A percentile compares a stretch with the other conserved stretches of the same genome.
Conservation (phyloP, 2,113 vertebrate species). For the Serinus canaria region DNA sequence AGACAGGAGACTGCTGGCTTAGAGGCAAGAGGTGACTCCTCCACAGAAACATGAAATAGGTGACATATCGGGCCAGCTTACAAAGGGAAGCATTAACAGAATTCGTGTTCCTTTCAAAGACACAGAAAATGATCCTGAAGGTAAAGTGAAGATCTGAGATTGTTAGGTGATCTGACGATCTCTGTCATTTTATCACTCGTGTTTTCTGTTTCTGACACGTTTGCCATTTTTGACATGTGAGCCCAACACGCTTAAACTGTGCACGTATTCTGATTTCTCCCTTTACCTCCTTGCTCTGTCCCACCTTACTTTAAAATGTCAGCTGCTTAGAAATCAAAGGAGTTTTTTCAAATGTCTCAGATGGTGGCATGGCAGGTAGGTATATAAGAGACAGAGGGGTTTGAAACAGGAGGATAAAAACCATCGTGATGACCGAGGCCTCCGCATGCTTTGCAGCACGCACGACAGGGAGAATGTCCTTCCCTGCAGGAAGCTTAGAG, state of each 20-base stretch:
- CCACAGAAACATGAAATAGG: background rate
- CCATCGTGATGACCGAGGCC: background rate
- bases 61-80: background rate
- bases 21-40: background rate
- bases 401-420: background rate
- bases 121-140: background rate
- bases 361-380: background rate
- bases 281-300: background rate
- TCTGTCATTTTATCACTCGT: background rate
- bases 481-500: background rate
- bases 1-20: background rate
- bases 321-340: conserved; percentile 16
- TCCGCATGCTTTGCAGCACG: fast-evolving
- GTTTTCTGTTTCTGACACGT: background rate
- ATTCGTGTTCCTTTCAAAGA: background rate
- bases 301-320: background rate
- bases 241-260: background rate
- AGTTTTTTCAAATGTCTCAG: background rate
- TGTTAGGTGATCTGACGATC: background rate
- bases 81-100: background rate
- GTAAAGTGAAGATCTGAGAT: background rate
- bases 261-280: background rate
- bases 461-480: background rate
- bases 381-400: background rate
- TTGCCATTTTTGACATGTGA: background rate